Percentiles rank a stretch among this genome's conserved stretches.
Evolutionary conservation across 2,113 vertebrate genomes (phyloP).

Genomic region (Mesitornis unicolor): DNA sequence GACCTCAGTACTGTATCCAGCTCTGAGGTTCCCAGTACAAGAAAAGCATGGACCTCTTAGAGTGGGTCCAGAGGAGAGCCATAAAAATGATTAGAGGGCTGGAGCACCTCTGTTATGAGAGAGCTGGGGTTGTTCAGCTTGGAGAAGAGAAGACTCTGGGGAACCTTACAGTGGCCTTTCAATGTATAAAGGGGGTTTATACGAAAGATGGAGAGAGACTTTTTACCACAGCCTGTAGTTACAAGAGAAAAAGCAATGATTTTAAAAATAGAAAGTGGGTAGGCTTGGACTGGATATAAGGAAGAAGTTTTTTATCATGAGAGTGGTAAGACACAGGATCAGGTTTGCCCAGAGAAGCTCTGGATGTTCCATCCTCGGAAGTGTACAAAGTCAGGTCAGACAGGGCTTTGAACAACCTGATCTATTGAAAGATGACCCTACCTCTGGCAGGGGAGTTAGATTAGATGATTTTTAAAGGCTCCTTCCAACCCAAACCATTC

Average conservation of each 20-base stretch:
- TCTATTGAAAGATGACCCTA: background rate
- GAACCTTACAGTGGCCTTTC: background rate
- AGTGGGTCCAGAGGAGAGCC: background rate
- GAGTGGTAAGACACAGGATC: background rate
- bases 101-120: background rate
- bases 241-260: background rate
- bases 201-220: background rate
- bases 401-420: background rate
- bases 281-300: background rate
- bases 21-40: background rate
- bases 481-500: background rate
- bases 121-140: background rate
- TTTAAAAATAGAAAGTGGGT: background rate
- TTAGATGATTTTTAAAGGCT: background rate
- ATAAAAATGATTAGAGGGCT: background rate
- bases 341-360: background rate
- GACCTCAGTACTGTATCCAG: background rate
- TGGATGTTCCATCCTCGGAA: background rate
- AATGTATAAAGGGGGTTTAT: background rate
- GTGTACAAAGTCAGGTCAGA: background rate
- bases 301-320: background rate
- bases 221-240: background rate
- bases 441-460: accelerated
- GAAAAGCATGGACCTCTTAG: background rate
- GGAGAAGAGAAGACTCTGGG: background rate